phyloP scores from a whole-genome alignment of 2,113 vertebrate species.

The Mugil cephalus region DNA sequence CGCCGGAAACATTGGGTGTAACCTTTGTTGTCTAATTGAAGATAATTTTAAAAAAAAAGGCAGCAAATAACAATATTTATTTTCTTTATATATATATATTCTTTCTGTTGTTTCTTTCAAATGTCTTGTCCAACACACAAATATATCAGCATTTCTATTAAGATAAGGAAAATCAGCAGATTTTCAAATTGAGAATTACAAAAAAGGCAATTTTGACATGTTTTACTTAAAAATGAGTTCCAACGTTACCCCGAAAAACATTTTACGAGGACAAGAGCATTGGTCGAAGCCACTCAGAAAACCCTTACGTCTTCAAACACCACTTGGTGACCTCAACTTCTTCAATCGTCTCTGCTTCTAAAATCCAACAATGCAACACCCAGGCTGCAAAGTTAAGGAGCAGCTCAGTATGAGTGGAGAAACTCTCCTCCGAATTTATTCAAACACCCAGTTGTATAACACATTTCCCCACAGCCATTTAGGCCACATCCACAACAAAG shows the following conservation, averaged over 20 bases:
- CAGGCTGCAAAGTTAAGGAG: not conserved
- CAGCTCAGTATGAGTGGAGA: constrained; percentile 1
- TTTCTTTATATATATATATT: not conserved
- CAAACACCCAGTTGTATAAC: constrained; percentile 5
- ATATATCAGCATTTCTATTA: not conserved
- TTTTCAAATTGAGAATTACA: not conserved
- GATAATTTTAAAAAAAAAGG: not conserved
- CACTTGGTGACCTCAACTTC: not conserved
- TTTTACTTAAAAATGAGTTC: not conserved
- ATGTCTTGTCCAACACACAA: constrained; percentile 1
- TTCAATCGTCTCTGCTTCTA: too few relatives aligned
- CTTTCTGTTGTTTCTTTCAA: constrained; percentile 3
- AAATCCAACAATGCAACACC: not conserved
- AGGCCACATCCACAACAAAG: constrained; percentile 31
- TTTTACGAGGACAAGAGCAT: too few relatives aligned
- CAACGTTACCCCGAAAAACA: too few relatives aligned
- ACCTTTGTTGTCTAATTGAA: not conserved
- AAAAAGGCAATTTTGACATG: not conserved
- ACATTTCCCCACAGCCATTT: constrained; percentile 2
- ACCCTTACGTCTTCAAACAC: not conserved
- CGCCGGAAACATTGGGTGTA: too few relatives aligned
- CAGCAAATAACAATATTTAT: not conserved
- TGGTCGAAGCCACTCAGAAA: not conserved
- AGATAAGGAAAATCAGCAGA: not conserved
- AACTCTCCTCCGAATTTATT: constrained; percentile 18